Evolutionary conservation across 2,113 vertebrate species (phyloP), one percentile per base, ranked within the genome.

Genomic region (Tympanuchus pallidicinctus): DNA sequence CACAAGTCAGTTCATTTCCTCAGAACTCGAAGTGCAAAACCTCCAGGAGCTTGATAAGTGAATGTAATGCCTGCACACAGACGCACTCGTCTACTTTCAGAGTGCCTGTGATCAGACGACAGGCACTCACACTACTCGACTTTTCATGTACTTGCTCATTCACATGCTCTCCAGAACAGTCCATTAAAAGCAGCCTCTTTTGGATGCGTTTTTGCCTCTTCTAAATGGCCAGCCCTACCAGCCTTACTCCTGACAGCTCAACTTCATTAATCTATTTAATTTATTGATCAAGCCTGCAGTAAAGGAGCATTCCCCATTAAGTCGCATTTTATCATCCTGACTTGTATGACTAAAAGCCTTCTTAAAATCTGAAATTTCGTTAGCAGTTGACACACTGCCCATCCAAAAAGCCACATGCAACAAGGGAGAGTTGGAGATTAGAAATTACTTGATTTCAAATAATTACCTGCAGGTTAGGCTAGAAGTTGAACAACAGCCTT

Each of bases 211-310:
- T 95, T 84, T 81, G 45, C 84, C 79, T 89, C 91, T 97, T 95
- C 98, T 96, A 97, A 98, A 98, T 93, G 75, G 75, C 80, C 65
- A 93, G 10, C 54, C 93, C 78, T 9, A 8, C 82, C 86, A 75
- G 78, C 90, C 92, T 97, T 97, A 83, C 83, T 95, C 76, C 50
- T 96, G 96, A 96, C 96, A 96, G 94, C 85, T 94, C 88, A 75
- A 93, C 88, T 97, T 98, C 97, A 98, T 98, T 98, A 97, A 98
- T 97, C 95, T 93, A 85, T 93, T 97, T 98, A 97, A 98, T 98
- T 97, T 97, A 98, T 96, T 96, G 96, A 98, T 96, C 91, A 92
- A 96, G 89, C 79, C 95, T 79, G 89, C 48, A 93, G 93, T 86
- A 97, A 96, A 97, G 92, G 73, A 96, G 88, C 82, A 94, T 94